Evolutionary conservation across 1,140 invertebrate genomes (phyloP).

Genomic region (Lutraria rhynchaena): DNA sequence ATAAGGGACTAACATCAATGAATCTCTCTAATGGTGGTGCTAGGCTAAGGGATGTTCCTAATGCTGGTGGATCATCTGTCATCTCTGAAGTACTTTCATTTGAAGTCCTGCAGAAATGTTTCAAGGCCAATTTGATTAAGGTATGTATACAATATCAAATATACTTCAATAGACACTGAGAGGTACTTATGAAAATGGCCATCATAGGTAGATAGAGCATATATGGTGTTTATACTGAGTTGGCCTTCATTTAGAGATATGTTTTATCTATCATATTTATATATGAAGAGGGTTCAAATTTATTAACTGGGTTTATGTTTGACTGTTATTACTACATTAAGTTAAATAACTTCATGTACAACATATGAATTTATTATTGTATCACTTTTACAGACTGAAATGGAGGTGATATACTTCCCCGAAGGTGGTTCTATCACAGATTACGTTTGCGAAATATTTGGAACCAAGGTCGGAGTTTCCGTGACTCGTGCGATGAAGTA

Average conservation of each 20-base stretch:
- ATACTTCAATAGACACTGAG: too few species aligned
- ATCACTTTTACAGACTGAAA: conserved; percentile 74
- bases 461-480: conserved; percentile 74
- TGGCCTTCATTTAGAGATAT: too few species aligned
- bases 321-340: too few species aligned
- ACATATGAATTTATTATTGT: too few species aligned
- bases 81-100: conserved; percentile 80
- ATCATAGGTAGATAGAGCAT: too few species aligned
- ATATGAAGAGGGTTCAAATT: too few species aligned
- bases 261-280: too few species aligned
- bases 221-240: too few species aligned
- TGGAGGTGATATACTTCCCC: conserved; percentile 80
- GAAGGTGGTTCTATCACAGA: conserved; percentile 79
- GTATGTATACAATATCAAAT: too few species aligned
- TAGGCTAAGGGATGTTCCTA: conserved; percentile 72
- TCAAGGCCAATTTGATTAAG: conserved; percentile 75
- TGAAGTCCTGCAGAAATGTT: conserved; percentile 76
- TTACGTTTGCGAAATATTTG: conserved; percentile 74
- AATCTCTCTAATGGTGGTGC: conserved; percentile 66
- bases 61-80: conserved; percentile 79
- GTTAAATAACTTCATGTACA: too few species aligned
- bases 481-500: conserved; percentile 79
- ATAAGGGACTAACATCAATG: conserved; percentile 66
- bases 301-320: too few species aligned
- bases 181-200: too few species aligned